Conservation (phyloP, 2,113 vertebrate species). For the Rattus norvegicus region DNA sequence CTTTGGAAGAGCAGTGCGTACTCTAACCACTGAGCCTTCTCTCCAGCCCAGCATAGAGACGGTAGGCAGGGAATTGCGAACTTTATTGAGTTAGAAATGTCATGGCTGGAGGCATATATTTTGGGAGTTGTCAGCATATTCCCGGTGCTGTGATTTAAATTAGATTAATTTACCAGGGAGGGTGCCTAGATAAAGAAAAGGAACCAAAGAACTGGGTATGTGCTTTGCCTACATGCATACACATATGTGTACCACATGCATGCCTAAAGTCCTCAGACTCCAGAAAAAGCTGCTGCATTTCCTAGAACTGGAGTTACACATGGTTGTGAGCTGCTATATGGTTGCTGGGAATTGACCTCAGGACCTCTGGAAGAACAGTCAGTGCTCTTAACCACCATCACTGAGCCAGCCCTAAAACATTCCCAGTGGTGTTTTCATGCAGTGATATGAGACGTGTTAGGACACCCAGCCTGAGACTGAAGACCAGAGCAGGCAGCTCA, state of each 20-base stretch:
- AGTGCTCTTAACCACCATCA: neutral
- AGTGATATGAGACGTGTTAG: neutral
- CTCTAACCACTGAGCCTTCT: neutral
- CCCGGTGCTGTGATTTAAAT: neutral
- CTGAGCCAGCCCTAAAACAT: neutral
- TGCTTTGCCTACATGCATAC: neutral
- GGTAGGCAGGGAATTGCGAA: neutral
- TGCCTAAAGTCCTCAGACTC: neutral
- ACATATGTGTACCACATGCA: neutral
- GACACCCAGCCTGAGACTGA: fast-evolving
- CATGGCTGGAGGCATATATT: neutral
- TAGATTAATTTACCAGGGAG: neutral
- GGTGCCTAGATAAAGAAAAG: neutral
- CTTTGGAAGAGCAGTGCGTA: neutral
- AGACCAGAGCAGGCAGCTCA: neutral
- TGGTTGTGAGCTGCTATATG: neutral
- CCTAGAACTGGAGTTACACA: neutral
- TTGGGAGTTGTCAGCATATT: neutral
- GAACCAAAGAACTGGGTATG: neutral
- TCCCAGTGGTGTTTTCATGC: neutral
- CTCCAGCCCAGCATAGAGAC: neutral
- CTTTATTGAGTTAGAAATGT: neutral
- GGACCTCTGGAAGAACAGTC: neutral
- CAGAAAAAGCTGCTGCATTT: neutral
- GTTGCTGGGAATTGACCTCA: neutral